Evolutionary conservation across 2,797 vertebrate genomes (phyloP).

Genomic region (Tangara arthus): DNA sequence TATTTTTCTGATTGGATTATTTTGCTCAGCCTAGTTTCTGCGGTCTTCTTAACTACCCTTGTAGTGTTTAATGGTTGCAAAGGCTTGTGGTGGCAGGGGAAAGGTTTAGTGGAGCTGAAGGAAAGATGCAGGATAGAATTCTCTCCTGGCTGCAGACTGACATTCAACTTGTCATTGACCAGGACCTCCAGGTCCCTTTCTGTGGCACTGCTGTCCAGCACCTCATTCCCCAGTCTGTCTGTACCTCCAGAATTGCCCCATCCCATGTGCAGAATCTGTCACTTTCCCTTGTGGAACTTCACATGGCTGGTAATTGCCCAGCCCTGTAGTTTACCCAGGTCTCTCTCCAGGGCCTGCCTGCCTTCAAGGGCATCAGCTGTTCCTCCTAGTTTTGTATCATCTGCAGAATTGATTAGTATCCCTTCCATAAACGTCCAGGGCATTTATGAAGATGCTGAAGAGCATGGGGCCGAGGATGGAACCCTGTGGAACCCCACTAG

Average conservation of each 20-base stretch:
- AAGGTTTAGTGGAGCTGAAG: background rate
- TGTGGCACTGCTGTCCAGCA: background rate
- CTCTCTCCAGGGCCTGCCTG: background rate
- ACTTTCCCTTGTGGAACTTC: background rate
- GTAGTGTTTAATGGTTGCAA: background rate
- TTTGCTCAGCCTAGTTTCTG: background rate
- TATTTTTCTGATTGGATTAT: background rate
- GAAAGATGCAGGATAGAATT: background rate
- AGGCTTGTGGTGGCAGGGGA: background rate
- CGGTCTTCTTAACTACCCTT: background rate
- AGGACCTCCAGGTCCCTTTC: background rate
- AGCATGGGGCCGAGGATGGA: background rate
- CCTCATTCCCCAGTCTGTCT: background rate
- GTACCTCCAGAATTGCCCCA: background rate
- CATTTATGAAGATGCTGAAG: background rate
- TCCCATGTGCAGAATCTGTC: background rate
- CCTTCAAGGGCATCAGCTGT: background rate
- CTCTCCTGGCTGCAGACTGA: rapidly evolving
- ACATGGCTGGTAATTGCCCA: background rate
- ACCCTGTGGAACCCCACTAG: background rate
- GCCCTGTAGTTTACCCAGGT: background rate
- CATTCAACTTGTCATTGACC: background rate
- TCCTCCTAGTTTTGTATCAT: background rate
- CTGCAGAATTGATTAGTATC: background rate
- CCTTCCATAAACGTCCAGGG: background rate